Evolutionary conservation across 2,797 vertebrate species (phyloP), one percentile per base, ranked within the genome.

Genomic region (Premnoplex brunnescens): DNA sequence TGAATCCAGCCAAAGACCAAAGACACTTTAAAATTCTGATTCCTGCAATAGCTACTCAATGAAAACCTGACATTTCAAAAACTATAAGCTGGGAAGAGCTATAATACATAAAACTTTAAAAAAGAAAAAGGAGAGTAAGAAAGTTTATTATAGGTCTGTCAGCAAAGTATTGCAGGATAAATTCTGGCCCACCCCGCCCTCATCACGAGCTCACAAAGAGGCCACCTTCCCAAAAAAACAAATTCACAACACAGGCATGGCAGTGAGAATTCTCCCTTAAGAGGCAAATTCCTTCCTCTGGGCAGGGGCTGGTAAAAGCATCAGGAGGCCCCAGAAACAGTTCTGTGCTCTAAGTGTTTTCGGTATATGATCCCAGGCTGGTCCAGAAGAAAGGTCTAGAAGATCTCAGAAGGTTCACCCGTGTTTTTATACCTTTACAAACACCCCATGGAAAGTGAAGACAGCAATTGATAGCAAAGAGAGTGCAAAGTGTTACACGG

Each of bases 401-500:
- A 23, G 59, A 68, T 24, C 37, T 62, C 46, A 24, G 68, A 66
- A 84, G 8, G 9, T 46, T 58, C 15, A 3, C 37, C 30, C 10
- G 15, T 19, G 9, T 9, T 86, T 84, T 85, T 34, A 32, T 60
- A 54, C 14, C 27, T 66, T 30, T 37, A 60, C 23, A 56, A 82
- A 62, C 7, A n/a, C 8, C 14, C 39, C 7, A 5, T 14, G 19
- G 32, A 76, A 76, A 72, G 10, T 3, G 16, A 71, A 75, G 13
- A 76, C 21, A 62, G 32, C 14, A 71, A 60, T 7, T 3, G 8
- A 37, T 1, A 28, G 10, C 23, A 88, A 48, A 41, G 12, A 34
- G 7, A 74, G 5, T 13, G 27, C 30, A 18, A 66, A 59, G 21
- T 11, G 9, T 32, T 5, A 0, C 22, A 36, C 0, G 3, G 54